Evolutionary conservation across 1,140 invertebrate genomes (phyloP).

Genomic region (Phymorhynchus buccinoides): DNA sequence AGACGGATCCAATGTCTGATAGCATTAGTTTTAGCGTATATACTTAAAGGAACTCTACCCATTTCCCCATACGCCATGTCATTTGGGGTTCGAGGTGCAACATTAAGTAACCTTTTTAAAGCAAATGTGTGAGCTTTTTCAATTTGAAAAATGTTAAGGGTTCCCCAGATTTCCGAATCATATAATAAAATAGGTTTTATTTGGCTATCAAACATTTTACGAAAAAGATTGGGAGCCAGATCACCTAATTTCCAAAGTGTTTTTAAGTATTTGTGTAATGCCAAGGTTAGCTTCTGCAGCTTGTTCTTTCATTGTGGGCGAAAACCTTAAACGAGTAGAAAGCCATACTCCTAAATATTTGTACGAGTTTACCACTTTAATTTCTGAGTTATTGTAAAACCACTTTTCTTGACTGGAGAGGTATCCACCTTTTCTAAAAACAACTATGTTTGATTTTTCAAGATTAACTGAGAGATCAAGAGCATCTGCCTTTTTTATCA

Average conservation of each 20-base stretch:
- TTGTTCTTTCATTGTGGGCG: not conserved
- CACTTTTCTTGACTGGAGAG: not conserved
- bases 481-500: too few relatives aligned
- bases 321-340: not conserved
- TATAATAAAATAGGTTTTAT: not conserved
- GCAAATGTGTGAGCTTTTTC: too few relatives aligned
- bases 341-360: not conserved
- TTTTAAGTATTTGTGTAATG: not conserved
- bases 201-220: not conserved
- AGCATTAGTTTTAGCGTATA: too few relatives aligned
- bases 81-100: too few relatives aligned
- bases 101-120: too few relatives aligned
- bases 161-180: not conserved
- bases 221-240: not conserved
- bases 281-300: not conserved
- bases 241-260: not conserved
- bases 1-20: too few relatives aligned
- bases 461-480: too few relatives aligned
- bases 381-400: not conserved
- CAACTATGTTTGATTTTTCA: not conserved
- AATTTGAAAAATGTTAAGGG: not conserved
- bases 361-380: not conserved
- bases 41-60: too few relatives aligned
- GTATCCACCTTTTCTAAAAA: not conserved
- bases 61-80: too few relatives aligned